phyloP scores from a whole-genome alignment of 2,113 vertebrate species.

The Sorex fumeus region DNA sequence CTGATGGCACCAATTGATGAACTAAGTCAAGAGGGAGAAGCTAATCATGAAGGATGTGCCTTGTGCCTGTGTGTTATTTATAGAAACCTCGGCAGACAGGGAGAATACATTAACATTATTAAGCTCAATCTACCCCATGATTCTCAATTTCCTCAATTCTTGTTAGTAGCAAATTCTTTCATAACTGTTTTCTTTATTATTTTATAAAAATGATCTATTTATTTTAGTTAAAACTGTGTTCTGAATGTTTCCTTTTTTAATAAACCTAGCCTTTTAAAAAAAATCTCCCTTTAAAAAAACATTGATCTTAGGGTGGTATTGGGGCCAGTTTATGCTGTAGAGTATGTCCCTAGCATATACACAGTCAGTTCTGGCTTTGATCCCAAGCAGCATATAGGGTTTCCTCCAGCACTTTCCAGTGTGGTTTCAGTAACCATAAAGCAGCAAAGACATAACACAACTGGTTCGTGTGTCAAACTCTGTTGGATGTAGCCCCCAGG shows the following conservation, averaged over 20 bases:
- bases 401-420: no score
- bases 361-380: no score
- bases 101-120: slow-evolving; percentile 78
- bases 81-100: slow-evolving; percentile 67
- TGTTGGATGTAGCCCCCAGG: no score
- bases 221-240: slow-evolving; percentile 43
- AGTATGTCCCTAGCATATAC: no score
- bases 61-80: slow-evolving; percentile 76
- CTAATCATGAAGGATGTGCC: slow-evolving; percentile 74
- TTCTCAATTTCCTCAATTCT: slow-evolving; percentile 42
- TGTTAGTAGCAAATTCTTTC: slow-evolving; percentile 55
- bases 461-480: no score
- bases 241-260: slow-evolving; percentile 43
- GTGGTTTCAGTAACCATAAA: no score
- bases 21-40: slow-evolving; percentile 73
- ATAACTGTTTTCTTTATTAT: slow-evolving; percentile 37
- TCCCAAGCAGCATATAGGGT: no score
- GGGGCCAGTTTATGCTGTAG: no score
- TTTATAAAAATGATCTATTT: slow-evolving; percentile 55
- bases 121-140: slow-evolving; percentile 54
- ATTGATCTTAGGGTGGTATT: no score
- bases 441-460: no score
- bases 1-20: slow-evolving; percentile 72
- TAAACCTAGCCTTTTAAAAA: background rate
- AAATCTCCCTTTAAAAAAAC: background rate